phyloP scores from a whole-genome alignment of 2,888 invertebrate genomes.

The Schrankia costaestrigalis region DNA sequence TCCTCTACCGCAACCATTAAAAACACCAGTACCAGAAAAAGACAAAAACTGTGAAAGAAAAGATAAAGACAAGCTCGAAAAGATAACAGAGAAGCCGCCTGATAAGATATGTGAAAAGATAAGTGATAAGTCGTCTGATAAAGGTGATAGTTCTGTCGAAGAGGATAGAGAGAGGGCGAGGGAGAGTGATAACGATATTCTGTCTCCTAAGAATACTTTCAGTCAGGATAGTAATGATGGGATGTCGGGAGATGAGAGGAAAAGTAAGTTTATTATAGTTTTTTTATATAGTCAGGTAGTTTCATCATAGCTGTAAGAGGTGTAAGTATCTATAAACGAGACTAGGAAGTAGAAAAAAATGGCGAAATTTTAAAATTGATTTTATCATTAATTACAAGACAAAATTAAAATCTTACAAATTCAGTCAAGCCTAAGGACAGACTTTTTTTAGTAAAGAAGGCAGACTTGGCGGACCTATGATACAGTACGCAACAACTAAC shows the following conservation, averaged over 20 bases:
- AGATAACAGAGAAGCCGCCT: not conserved
- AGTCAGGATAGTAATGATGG: constrained; percentile 75
- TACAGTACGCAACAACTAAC: too few species aligned
- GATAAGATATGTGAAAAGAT: constrained; percentile 23
- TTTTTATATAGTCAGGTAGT: too few species aligned
- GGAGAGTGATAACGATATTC: constrained; percentile 59
- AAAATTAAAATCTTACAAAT: too few species aligned
- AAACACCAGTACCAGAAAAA: constrained; percentile 4
- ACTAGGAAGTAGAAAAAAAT: too few species aligned
- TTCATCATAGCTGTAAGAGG: too few species aligned
- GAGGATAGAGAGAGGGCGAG: constrained; percentile 48
- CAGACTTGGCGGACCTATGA: too few species aligned
- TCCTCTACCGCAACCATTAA: constrained; percentile 49
- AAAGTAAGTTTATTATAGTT: too few species aligned
- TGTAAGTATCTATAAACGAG: too few species aligned
- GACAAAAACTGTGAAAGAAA: constrained; percentile 15
- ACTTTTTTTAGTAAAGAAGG: too few species aligned
- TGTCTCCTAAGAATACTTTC: constrained; percentile 65
- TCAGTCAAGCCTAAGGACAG: too few species aligned
- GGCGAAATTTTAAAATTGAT: too few species aligned
- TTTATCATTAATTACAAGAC: too few species aligned
- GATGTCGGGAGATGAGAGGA: constrained; percentile 69
- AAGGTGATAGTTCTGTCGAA: constrained; percentile 47
- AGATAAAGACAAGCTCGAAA: constrained; percentile 4
- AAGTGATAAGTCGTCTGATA: constrained; percentile 15